Conservation (phyloP, 92 coral and sea anemone genomes). For the Zoanthus gigantus region DNA sequence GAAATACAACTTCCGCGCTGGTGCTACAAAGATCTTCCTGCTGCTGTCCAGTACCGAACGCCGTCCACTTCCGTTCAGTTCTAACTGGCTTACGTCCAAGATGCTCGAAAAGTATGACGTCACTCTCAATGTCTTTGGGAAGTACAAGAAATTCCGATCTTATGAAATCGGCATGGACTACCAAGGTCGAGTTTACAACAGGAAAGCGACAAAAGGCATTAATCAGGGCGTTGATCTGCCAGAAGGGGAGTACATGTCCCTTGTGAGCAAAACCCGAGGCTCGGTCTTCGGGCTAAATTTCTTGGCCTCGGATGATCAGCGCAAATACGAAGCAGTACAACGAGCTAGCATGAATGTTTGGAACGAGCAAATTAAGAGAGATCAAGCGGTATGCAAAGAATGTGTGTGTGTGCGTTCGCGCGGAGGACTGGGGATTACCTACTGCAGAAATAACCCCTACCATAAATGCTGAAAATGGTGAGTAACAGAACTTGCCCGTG, state of each 20-base stretch:
- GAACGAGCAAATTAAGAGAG: slow-evolving; percentile 92
- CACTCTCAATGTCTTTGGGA: slow-evolving; percentile 91
- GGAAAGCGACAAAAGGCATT: slow-evolving; percentile 62
- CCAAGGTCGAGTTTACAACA: slow-evolving; percentile 73
- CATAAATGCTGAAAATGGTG: slow-evolving; percentile 89
- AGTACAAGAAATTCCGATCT: slow-evolving; percentile 74
- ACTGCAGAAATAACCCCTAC: slow-evolving; percentile 91
- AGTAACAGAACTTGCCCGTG: slow-evolving; percentile 14
- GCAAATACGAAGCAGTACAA: slow-evolving; percentile 55
- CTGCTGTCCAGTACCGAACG: slow-evolving; percentile 83
- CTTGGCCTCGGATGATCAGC: slow-evolving; percentile 67
- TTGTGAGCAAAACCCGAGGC: slow-evolving; percentile 82
- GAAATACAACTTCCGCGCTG: slow-evolving; percentile 81
- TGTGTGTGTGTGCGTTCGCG: slow-evolving; percentile 90
- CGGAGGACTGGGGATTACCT: slow-evolving; percentile 81
- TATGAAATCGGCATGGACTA: slow-evolving; percentile 77
- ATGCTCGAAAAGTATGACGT: slow-evolving; percentile 83
- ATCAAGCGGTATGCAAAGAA: slow-evolving; percentile 87
- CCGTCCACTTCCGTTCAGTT: slow-evolving; percentile 50
- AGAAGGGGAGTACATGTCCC: slow-evolving; percentile 75
- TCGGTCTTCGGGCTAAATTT: slow-evolving; percentile 81
- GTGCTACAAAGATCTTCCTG: slow-evolving; percentile 90
- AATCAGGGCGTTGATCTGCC: slow-evolving; percentile 70
- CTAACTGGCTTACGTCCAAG: slow-evolving; percentile 64
- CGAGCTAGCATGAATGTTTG: slow-evolving; percentile 68